phyloP scores from a whole-genome alignment of 1,140 invertebrate genomes.

The Drosophila jambulina region DNA sequence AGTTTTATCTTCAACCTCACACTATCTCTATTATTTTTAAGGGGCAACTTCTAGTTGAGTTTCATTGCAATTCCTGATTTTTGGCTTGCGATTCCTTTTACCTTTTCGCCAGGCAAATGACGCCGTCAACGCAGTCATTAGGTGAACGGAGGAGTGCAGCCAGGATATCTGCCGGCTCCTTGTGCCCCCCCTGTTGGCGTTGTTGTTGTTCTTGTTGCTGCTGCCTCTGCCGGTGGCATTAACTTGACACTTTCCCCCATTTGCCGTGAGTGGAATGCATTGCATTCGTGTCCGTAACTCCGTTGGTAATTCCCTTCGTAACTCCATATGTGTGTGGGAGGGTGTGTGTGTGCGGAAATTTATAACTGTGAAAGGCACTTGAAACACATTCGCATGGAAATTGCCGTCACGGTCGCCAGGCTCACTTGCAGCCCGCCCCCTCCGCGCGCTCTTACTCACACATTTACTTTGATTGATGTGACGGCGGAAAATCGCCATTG shows the following conservation, averaged over 20 bases:
- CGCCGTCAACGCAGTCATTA: conserved; percentile 79
- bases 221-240: conserved; percentile 68
- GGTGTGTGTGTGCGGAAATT: conserved; percentile 51
- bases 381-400: conserved; percentile 78
- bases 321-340: conserved; percentile 7
- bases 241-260: conserved; percentile 80
- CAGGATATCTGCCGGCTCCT: conserved; percentile 25
- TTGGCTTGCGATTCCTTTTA: conserved; percentile 35
- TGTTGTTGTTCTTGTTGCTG: conserved; percentile 10
- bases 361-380: conserved; percentile 79
- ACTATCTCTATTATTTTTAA: neutral
- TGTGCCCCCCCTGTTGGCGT: neutral
- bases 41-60: conserved; percentile 10
- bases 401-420: conserved; percentile 36
- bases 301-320: conserved; percentile 9
- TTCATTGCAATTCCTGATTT: neutral
- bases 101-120: conserved; percentile 71
- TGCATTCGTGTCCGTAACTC: conserved; percentile 19
- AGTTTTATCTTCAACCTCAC: neutral
- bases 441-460: conserved; percentile 38
- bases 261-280: conserved; percentile 66
- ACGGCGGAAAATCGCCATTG: conserved; percentile 74
- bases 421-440: neutral
- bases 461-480: conserved; percentile 78
- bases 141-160: conserved; percentile 27